Base-by-base conservation (phyloP, 2,797 vertebrate genomes). In the Dendrocincla tyrannina region DNA sequence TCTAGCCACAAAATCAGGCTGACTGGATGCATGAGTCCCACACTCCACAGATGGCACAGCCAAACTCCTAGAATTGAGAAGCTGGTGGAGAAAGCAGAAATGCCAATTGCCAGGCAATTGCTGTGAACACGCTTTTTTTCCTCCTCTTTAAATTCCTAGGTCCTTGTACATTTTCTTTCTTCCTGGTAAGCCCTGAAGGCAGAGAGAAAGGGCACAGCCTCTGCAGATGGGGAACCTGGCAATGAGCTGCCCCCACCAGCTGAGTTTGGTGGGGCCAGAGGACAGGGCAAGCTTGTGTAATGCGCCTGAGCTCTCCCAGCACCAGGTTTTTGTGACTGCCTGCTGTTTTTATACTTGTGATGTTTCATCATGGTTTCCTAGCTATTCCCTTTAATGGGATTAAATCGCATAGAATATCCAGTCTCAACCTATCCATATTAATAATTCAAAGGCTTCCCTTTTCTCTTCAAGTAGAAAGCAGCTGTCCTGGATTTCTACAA, bases 141-240 rank as follows among this genome's bases (percentile, higher is more conserved):
- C 28, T 32, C 19, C 25, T 33, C 28, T 46, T 62, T 69, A 8
- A 3, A 0, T 44, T n/a, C 27, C 56, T 20, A 25, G 64, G 39
- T 63, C 69, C 70, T 44, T 37, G 20, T 50, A 37, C 8, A 2
- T 56, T 75, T 67, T 41, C 53, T 37, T 30, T 20, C 47, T 2
- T 2, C 32, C 62, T 44, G 52, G 27, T 41, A 58, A 92, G 11
- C 84, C 60, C 69, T 30, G 25, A 18, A 42, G 62, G 89, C 60
- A 47, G 30, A 59, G 42, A 46, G 30, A 11, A 39, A 68, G 27
- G 24, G 30, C 3, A 1, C 10, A 77, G 91, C 76, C 60, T 6
- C 49, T 0, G 0, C 49, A 73, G 47, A 35, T 37, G 68, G 32
- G n/a, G 11, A 30, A 30, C 19, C 9, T 49, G 60, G 13, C 0